Conservation (phyloP, 2,797 vertebrate species). For the Pangasius djambal region DNA sequence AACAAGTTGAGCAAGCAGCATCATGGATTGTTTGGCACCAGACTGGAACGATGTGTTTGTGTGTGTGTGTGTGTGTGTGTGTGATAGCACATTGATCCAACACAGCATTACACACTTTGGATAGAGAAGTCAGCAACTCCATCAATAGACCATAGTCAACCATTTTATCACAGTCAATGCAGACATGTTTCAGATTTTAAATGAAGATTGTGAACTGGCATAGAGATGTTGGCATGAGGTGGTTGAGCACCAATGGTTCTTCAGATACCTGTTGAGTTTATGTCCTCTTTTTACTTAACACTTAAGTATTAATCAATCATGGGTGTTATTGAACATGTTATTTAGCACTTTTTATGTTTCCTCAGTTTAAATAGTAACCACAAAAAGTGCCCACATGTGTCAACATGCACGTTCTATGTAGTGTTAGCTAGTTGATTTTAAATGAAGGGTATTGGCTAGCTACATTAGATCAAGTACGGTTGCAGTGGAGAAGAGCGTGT, state of each 20-base stretch:
- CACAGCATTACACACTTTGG: background rate
- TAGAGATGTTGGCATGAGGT: background rate
- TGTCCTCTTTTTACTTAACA: background rate
- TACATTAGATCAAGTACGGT: background rate
- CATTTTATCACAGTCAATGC: background rate
- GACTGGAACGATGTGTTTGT: background rate
- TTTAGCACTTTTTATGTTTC: background rate
- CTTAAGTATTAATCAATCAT: background rate
- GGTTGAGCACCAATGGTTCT: background rate
- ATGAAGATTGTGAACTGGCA: background rate
- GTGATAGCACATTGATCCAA: background rate
- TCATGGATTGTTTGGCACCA: background rate
- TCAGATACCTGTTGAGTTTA: background rate
- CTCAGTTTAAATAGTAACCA: background rate
- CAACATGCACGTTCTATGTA: background rate
- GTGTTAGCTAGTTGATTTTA: background rate
- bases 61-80: background rate
- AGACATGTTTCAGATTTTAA: conserved; percentile 2
- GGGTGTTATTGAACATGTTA: background rate
- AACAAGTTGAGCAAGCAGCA: background rate
- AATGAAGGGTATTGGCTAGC: background rate
- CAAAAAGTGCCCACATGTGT: no score
- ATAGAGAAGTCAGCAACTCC: conserved; percentile 7
- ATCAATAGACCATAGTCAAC: background rate
- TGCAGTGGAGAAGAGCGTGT: background rate